Evolutionary conservation across 2,888 invertebrate species (phyloP).

Genomic region (Scotopteryx bipunctaria): DNA sequence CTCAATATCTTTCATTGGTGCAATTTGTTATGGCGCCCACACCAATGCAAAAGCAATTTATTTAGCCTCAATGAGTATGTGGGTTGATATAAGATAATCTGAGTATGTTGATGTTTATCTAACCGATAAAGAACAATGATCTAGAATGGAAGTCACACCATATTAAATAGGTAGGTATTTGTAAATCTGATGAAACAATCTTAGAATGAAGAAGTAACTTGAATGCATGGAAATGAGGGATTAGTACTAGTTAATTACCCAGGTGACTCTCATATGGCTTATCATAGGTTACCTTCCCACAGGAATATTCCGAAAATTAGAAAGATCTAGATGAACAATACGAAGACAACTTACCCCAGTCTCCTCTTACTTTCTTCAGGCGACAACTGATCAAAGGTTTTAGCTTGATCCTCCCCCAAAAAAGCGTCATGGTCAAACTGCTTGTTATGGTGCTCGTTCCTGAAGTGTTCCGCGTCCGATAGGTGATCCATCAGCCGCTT

Average conservation of each 20-base stretch:
- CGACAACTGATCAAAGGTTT: slow-evolving; percentile 95
- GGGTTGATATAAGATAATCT: slow-evolving; percentile 42
- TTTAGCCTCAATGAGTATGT: slow-evolving; percentile 47
- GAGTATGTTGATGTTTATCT: slow-evolving; percentile 30
- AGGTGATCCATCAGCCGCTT: slow-evolving; percentile 87
- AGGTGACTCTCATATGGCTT: no score
- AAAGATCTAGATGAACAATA: neutral
- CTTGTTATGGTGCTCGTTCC: slow-evolving; percentile 91
- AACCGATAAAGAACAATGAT: slow-evolving; percentile 21
- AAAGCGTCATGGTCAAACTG: slow-evolving; percentile 99
- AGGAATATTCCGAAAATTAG: no score
- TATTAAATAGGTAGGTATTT: no score
- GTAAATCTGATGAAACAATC: no score
- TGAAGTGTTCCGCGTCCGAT: slow-evolving; percentile 91
- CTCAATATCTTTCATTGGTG: neutral
- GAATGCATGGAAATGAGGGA: no score
- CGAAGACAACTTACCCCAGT: slow-evolving; percentile 84
- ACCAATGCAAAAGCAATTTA: slow-evolving; percentile 34
- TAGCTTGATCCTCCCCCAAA: slow-evolving; percentile 95
- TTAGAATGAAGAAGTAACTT: no score
- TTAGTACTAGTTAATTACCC: no score
- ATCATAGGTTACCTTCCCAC: no score
- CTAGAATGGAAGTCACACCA: no score
- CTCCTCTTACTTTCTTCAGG: slow-evolving; percentile 97
- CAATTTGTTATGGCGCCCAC: slow-evolving; percentile 15